phyloP scores from a whole-genome alignment of 2,888 invertebrate species.

The Heliconius aoede region DNA sequence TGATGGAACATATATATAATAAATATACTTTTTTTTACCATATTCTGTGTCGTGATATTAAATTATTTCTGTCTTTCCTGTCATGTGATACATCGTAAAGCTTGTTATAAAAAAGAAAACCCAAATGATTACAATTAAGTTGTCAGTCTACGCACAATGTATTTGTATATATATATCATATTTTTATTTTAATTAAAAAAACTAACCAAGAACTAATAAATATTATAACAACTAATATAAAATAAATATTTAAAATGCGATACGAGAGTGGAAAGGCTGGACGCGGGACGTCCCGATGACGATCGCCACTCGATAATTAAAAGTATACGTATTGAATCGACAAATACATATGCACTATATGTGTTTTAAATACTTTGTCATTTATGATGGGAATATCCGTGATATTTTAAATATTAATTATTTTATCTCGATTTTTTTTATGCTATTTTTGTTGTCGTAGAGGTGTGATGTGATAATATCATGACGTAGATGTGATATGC shows the following conservation, averaged over 20 bases:
- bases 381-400: neutral
- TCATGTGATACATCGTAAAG: too few species aligned
- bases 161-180: too few species aligned
- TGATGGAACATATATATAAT: too few species aligned
- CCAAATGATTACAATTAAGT: too few species aligned
- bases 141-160: too few species aligned
- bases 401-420: neutral
- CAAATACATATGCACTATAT: neutral
- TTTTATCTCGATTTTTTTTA: neutral
- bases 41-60: too few species aligned
- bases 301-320: conserved; percentile 3
- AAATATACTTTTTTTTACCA: too few species aligned
- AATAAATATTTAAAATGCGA: neutral
- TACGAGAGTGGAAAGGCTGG: neutral
- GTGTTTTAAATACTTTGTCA: neutral
- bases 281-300: neutral
- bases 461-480: neutral
- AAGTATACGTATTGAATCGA: neutral
- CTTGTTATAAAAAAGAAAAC: too few species aligned
- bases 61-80: too few species aligned
- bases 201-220: neutral
- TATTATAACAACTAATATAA: neutral
- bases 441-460: neutral
- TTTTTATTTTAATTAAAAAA: neutral
- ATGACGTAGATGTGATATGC: neutral